Evolutionary conservation across 2,797 vertebrate genomes (phyloP).

Genomic region (Galagoides demidoff): DNA sequence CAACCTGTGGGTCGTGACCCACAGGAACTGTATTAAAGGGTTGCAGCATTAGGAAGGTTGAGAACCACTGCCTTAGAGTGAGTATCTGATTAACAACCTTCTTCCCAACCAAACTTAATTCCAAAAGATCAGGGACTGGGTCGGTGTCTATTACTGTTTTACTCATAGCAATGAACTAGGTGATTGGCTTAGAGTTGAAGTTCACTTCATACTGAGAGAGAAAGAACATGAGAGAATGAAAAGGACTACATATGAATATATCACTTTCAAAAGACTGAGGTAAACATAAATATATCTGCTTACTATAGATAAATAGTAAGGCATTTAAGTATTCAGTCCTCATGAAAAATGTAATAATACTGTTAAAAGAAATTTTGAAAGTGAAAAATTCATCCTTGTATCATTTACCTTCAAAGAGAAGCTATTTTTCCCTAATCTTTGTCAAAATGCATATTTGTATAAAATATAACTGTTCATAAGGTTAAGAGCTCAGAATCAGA

Average conservation of each 20-base stretch:
- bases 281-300: slow-evolving; percentile 40
- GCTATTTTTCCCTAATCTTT: slow-evolving; percentile 39
- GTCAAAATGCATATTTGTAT: neutral
- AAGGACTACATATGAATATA: slow-evolving; percentile 5
- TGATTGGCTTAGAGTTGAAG: neutral
- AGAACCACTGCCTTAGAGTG: neutral
- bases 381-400: neutral
- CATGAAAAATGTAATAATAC: neutral
- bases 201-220: neutral
- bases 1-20: too few relatives aligned
- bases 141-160: neutral
- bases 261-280: neutral
- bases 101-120: neutral
- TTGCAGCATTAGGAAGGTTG: too few relatives aligned
- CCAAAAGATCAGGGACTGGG: neutral
- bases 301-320: neutral
- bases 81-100: neutral
- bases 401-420: neutral
- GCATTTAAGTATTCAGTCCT: neutral
- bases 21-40: too few relatives aligned
- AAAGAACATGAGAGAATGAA: neutral
- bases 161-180: neutral
- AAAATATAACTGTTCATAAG: neutral
- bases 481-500: slow-evolving; percentile 47
- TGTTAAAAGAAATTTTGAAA: slow-evolving; percentile 15